phyloP scores from a whole-genome alignment of 2,797 vertebrate species.

The Helostoma temminkii region DNA sequence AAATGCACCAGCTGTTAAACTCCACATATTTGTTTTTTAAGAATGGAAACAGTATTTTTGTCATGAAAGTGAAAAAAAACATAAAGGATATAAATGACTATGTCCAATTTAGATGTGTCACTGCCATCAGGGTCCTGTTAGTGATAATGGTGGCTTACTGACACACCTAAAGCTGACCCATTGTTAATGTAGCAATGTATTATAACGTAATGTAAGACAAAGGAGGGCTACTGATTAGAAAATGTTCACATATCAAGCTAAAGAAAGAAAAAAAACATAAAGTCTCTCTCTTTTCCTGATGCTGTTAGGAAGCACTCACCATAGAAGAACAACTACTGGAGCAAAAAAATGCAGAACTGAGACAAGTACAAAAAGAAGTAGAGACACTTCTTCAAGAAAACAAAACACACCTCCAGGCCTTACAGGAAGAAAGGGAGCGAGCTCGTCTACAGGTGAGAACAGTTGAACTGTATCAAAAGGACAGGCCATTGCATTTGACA shows the following conservation, averaged over 20 bases:
- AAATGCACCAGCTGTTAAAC: background rate
- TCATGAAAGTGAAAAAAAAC: background rate
- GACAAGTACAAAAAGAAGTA: conserved; percentile 78
- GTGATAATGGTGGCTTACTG: background rate
- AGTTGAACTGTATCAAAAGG: background rate
- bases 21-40: too few relatives aligned
- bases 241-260: background rate
- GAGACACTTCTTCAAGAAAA: conserved; percentile 82
- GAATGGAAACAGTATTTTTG: background rate
- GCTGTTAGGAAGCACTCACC: conserved; percentile 82
- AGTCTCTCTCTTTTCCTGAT: background rate
- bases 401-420: conserved; percentile 68
- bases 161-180: too few relatives aligned
- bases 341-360: conserved; percentile 85
- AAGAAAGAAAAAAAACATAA: background rate
- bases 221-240: background rate
- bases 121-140: background rate
- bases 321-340: conserved; percentile 80
- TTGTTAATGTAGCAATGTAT: background rate
- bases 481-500: too few relatives aligned
- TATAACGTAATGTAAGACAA: too few relatives aligned
- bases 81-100: background rate
- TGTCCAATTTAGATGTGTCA: background rate
- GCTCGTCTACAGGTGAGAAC: conserved; percentile 85
- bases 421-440: conserved; percentile 83